phyloP scores from a whole-genome alignment of 2,797 vertebrate genomes.

The Hydrophis major region DNA sequence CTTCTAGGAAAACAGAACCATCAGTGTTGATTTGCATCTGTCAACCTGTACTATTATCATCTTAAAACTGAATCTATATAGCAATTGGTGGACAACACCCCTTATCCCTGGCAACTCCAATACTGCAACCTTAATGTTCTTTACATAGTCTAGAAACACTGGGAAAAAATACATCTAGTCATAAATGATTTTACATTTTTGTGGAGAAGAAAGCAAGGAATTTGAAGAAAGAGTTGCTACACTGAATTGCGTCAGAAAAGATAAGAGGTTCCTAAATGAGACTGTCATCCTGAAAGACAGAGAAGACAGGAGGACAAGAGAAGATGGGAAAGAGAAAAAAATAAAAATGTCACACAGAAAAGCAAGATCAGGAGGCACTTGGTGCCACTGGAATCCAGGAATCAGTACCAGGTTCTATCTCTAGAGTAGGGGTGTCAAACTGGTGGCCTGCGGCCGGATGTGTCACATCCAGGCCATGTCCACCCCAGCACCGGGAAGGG shows the following conservation, averaged over 20 bases:
- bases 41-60: not conserved
- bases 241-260: not conserved
- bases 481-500: too few relatives aligned
- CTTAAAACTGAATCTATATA: not conserved
- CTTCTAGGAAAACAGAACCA: not conserved
- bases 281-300: not conserved
- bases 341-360: not conserved
- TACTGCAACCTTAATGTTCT: not conserved
- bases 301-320: not conserved
- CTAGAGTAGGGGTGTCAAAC: not conserved
- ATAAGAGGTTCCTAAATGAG: not conserved
- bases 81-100: not conserved
- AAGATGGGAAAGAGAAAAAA: not conserved
- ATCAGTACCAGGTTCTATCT: not conserved
- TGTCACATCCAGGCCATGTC: accelerated
- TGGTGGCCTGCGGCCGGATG: too few relatives aligned
- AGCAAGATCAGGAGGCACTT: not conserved
- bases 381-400: not conserved
- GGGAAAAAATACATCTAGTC: not conserved
- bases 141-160: not conserved
- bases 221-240: not conserved
- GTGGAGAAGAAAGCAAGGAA: not conserved
- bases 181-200: not conserved
- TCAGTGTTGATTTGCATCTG: not conserved
- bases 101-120: not conserved